phyloP scores from a whole-genome alignment of 2,888 invertebrate species.

The Agonopterix alstromeriana region DNA sequence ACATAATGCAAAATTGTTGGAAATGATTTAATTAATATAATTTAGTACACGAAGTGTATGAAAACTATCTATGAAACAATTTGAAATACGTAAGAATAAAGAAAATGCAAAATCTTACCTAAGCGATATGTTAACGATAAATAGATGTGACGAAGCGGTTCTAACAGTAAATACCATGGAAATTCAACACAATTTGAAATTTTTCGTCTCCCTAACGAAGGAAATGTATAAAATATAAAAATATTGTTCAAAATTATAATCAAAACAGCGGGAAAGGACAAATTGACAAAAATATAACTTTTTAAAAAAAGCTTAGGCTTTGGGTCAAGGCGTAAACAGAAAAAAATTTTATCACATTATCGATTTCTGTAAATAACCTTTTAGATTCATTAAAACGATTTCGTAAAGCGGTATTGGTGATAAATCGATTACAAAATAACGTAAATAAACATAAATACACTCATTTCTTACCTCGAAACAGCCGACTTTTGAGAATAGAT shows the following conservation, averaged over 20 bases:
- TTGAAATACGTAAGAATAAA: too few species aligned
- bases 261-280: slow-evolving; percentile 42
- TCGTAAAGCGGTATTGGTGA: too few species aligned
- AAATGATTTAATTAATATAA: too few species aligned
- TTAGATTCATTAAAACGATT: too few species aligned
- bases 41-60: too few species aligned
- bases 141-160: too few species aligned
- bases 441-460: not conserved
- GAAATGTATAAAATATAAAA: slow-evolving; percentile 7
- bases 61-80: too few species aligned
- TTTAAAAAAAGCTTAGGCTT: slow-evolving; percentile 45
- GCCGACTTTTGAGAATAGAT: slow-evolving; percentile 34
- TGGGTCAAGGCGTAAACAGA: slow-evolving; percentile 17
- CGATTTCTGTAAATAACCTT: too few species aligned
- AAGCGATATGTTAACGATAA: too few species aligned
- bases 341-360: not conserved
- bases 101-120: too few species aligned
- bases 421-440: not conserved
- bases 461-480: not conserved
- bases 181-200: not conserved
- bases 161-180: not conserved
- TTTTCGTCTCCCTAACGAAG: not conserved
- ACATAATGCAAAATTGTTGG: too few species aligned
- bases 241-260: slow-evolving; percentile 16
- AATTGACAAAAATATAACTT: slow-evolving; percentile 42